Percentiles rank a stretch among this genome's conserved stretches.
phyloP scores from a whole-genome alignment of 1,140 invertebrate species.

The Pseudomyrmex dendroicus region DNA sequence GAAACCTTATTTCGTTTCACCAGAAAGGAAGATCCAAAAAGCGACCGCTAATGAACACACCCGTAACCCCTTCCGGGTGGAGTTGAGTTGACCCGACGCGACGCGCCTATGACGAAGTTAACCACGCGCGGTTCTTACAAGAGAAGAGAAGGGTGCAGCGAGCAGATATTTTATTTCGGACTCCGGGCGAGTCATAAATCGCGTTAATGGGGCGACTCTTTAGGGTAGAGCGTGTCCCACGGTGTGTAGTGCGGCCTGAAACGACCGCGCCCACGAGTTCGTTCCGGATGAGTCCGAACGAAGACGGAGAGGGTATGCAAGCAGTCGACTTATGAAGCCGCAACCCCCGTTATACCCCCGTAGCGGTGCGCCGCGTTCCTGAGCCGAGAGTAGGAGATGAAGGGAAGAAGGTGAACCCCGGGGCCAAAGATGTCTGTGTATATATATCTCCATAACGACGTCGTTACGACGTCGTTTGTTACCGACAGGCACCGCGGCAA shows the following conservation, averaged over 20 bases:
- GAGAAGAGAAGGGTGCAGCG: conserved; percentile 16
- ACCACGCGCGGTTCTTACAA: not conserved
- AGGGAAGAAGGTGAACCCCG: conserved; percentile 64
- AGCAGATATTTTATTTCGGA: conserved; percentile 75
- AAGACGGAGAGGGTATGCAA: conserved; percentile 63
- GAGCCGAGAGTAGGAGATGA: not conserved
- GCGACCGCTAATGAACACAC: conserved; percentile 4
- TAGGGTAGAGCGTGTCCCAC: conserved; percentile 61
- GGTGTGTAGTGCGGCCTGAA: conserved; percentile 57
- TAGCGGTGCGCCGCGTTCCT: conserved; percentile 69
- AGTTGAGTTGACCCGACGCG: conserved; percentile 49
- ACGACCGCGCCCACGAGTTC: conserved; percentile 51
- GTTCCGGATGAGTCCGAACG: conserved; percentile 9
- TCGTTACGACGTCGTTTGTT: conserved; percentile 77
- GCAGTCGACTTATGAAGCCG: conserved; percentile 75
- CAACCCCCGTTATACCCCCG: conserved; percentile 69
- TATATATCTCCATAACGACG: conserved; percentile 80
- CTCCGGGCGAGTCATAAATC: conserved; percentile 73
- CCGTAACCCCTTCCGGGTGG: conserved; percentile 21
- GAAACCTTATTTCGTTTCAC: not conserved
- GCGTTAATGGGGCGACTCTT: conserved; percentile 78
- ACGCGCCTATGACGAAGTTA: conserved; percentile 61
- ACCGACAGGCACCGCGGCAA: conserved; percentile 43
- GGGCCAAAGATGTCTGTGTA: conserved; percentile 74
- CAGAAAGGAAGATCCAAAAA: not conserved